These are phyloP conservation scores for Leucosticte australis DNA, from an alignment of 2,113 vertebrate genomes.

Conservation along the genomic window DNA sequence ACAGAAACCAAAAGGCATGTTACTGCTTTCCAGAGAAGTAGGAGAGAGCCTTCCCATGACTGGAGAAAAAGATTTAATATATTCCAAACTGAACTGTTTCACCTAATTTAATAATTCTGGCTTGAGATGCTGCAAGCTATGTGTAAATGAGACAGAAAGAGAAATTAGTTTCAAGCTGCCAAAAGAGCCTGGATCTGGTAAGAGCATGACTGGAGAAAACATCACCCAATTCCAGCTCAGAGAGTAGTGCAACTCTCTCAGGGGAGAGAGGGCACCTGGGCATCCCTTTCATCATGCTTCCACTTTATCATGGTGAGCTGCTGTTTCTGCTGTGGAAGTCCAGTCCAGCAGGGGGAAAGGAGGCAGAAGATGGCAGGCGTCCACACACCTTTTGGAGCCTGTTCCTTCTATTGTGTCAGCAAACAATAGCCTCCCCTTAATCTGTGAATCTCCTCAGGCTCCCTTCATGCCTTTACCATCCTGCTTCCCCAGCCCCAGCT, in stretches of 20 bases:
- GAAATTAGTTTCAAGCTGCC: neutral
- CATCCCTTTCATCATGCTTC: neutral
- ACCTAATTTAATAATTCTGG: neutral
- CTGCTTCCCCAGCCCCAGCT: neutral
- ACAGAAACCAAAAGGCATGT: neutral
- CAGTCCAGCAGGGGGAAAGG: neutral
- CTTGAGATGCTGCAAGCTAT: neutral
- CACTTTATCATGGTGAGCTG: neutral
- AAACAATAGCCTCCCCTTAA: slow-evolving; percentile 31
- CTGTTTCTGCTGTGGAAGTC: neutral
- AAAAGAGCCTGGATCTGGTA: neutral
- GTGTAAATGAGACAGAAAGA: neutral
- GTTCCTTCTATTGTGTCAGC: slow-evolving; percentile 59
- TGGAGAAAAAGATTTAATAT: neutral
- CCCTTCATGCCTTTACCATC: slow-evolving; percentile 52
- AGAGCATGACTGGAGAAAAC: neutral
- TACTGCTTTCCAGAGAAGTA: neutral
- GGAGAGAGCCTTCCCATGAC: neutral
- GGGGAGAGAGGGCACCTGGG: neutral
- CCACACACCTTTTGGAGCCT: slow-evolving; percentile 33
- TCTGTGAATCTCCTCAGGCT: slow-evolving; percentile 48
- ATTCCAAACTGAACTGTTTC: neutral
- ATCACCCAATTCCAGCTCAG: neutral
- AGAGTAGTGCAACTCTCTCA: fast-evolving
- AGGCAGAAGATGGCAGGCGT: slow-evolving; percentile 21